These are phyloP conservation scores for Coregonus suidteri DNA, from an alignment of 2,797 vertebrate species.

Conservation along the genomic window DNA sequence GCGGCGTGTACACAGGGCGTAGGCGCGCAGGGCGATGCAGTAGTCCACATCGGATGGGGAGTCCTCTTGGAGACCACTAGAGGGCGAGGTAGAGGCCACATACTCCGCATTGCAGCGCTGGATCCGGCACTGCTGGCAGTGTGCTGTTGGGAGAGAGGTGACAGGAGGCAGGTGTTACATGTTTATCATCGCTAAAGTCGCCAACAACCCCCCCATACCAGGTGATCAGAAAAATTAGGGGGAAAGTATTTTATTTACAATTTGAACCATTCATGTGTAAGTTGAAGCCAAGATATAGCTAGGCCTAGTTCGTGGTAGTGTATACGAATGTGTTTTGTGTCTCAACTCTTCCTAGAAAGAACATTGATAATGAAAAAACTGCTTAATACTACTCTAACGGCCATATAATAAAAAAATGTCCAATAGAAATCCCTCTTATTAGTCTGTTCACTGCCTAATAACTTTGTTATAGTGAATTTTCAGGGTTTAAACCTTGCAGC, in stretches of 20 bases:
- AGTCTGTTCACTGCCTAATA: neutral
- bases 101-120: conserved; percentile 82
- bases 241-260: too few species aligned
- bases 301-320: too few species aligned
- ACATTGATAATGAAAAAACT: too few species aligned
- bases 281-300: too few species aligned
- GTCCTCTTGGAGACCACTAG: conserved; percentile 77
- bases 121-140: conserved; percentile 82
- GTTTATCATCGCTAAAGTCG: conserved; percentile 2
- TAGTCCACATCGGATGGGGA: conserved; percentile 72
- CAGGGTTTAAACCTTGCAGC: conserved; percentile 22
- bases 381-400: too few species aligned
- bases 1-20: conserved; percentile 76
- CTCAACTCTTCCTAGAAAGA: too few species aligned
- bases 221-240: neutral
- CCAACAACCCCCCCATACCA: neutral
- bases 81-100: conserved; percentile 78
- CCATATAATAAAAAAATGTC: too few species aligned
- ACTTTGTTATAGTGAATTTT: conserved; percentile 13
- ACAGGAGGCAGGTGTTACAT: neutral
- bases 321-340: too few species aligned
- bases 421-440: neutral
- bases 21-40: conserved; percentile 81
- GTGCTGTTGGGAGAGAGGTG: conserved; percentile 58
- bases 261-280: too few species aligned